Evolutionary conservation across 2,888 invertebrate genomes (phyloP).

Genomic region (Rhimphoctona megacephalus): DNA sequence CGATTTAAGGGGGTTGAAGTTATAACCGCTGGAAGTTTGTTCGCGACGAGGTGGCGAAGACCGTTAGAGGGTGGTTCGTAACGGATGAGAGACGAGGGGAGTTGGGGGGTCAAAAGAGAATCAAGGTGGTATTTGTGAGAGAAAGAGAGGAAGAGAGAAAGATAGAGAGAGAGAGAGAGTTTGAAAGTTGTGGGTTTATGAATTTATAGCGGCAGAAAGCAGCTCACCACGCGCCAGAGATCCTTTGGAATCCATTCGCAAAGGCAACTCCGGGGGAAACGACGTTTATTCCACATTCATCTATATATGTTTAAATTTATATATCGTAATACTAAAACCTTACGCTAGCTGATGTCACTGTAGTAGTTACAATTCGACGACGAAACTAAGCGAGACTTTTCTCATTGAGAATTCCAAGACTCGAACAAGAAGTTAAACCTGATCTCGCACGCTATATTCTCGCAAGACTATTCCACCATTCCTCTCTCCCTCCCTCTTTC

Average conservation of each 20-base stretch:
- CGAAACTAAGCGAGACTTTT: conserved; percentile 58
- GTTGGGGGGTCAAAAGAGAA: conserved; percentile 8
- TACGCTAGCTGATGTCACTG: not conserved
- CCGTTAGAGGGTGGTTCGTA: conserved; percentile 8
- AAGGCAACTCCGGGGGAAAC: conserved; percentile 78
- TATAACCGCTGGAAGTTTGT: conserved; percentile 63
- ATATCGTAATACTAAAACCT: conserved; percentile 21
- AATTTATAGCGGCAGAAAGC: conserved; percentile 83
- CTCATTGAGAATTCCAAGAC: conserved; percentile 58
- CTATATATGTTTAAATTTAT: not conserved
- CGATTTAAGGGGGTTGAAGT: conserved; percentile 50
- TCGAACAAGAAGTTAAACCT: conserved; percentile 46
- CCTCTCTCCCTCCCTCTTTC: conserved; percentile 61
- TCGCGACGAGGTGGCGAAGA: conserved; percentile 37
- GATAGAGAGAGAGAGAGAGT: conserved; percentile 67
- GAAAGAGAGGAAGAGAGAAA: conserved; percentile 6
- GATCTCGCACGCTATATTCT: conserved; percentile 19
- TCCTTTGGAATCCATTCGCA: conserved; percentile 73
- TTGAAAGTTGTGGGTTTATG: conserved; percentile 84
- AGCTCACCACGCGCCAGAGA: conserved; percentile 56
- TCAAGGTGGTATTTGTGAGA: conserved; percentile 45
- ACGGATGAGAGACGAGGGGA: not conserved
- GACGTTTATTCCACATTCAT: conserved; percentile 73
- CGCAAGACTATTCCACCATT: conserved; percentile 7
- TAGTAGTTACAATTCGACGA: conserved; percentile 42